phyloP scores from a whole-genome alignment of 1,140 invertebrate species.

The Pristionchus pacificus region DNA sequence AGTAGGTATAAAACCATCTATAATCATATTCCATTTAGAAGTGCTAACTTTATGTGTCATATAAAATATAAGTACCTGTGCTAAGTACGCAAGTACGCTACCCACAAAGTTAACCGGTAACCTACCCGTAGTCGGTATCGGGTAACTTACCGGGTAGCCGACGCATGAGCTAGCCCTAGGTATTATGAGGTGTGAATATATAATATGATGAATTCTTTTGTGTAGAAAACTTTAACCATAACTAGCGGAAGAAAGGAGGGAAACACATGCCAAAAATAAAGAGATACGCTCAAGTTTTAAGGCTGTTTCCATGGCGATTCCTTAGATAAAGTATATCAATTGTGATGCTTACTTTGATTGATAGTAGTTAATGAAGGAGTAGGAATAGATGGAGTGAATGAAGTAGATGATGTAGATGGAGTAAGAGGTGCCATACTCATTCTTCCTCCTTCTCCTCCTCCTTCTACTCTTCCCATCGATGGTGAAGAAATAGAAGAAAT shows the following conservation, averaged over 20 bases:
- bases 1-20: too few species aligned
- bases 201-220: too few species aligned
- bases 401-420: conserved; percentile 12
- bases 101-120: too few species aligned
- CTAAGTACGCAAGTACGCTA: not conserved
- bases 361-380: not conserved
- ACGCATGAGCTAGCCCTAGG: too few species aligned
- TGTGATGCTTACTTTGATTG: not conserved
- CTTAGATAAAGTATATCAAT: conserved; percentile 2
- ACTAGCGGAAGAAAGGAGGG: too few species aligned
- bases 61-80: not conserved
- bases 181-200: too few species aligned
- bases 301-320: not conserved
- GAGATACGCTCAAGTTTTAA: not conserved
- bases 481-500: conserved; percentile 9
- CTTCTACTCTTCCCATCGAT: conserved; percentile 18
- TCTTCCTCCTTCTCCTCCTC: conserved; percentile 7
- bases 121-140: too few species aligned
- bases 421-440: not conserved
- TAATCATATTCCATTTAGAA: too few species aligned
- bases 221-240: too few species aligned
- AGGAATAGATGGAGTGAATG: conserved; percentile 3
- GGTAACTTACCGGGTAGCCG: too few species aligned
- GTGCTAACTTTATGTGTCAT: not conserved
- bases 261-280: too few species aligned